A percentile compares a stretch with the other conserved stretches of the same genome.
Evolutionary conservation across 2,888 invertebrate genomes (phyloP).

Genomic region (Clanis bilineata): DNA sequence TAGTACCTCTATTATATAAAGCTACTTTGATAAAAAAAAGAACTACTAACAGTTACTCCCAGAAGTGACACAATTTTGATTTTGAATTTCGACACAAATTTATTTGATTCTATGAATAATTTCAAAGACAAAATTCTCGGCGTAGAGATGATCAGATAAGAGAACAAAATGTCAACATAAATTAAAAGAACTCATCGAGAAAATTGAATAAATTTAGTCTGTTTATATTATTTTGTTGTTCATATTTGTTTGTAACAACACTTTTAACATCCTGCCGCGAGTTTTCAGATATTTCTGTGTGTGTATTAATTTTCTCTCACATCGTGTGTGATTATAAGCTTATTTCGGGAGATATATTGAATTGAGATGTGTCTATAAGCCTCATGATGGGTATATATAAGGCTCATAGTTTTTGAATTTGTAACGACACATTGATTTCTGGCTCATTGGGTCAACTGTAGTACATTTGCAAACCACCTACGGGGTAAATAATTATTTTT

Average conservation of each 20-base stretch:
- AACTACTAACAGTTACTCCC: too few species aligned
- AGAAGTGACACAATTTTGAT: too few species aligned
- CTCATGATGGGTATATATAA: too few species aligned
- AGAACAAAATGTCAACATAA: not conserved
- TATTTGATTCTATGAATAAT: not conserved
- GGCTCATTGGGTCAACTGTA: constrained; percentile 30
- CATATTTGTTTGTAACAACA: constrained; percentile 17
- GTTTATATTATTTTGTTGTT: constrained; percentile 18
- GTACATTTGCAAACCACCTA: too few species aligned
- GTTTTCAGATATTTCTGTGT: constrained; percentile 24
- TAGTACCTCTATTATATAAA: too few species aligned
- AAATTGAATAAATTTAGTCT: constrained; percentile 10
- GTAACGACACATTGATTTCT: too few species aligned
- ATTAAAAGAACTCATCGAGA: not conserved
- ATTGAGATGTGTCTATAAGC: not conserved
- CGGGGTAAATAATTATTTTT: too few species aligned
- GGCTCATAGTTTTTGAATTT: too few species aligned
- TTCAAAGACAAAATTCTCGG: not conserved
- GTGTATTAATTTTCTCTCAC: constrained; percentile 9
- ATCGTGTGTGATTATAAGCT: not conserved
- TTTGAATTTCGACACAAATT: too few species aligned
- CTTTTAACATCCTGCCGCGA: constrained; percentile 20
- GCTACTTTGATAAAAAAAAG: too few species aligned
- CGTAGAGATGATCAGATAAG: not conserved
- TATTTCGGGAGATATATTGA: constrained; percentile 20